Conservation (phyloP, 2,113 vertebrate genomes). For the Elaphurus davidianus region DNA sequence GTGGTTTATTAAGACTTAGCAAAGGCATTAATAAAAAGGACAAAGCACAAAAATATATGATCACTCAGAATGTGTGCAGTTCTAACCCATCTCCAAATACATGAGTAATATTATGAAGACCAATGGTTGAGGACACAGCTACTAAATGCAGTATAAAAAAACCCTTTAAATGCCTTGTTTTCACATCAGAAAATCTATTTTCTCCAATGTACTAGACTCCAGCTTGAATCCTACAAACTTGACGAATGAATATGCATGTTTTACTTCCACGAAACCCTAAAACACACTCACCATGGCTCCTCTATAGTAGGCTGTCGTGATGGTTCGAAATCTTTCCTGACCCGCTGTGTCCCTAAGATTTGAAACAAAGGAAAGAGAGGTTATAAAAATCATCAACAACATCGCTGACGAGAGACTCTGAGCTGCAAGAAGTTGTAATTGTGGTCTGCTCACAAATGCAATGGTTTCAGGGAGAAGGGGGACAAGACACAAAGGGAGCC, state of each 20-base stretch:
- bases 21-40: not conserved
- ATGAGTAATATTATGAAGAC: conserved; percentile 18
- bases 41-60: not conserved
- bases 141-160: not conserved
- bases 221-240: not conserved
- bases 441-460: not conserved
- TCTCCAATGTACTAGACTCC: not conserved
- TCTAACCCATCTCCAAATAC: not conserved
- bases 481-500: not conserved
- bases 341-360: conserved; percentile 91
- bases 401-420: not conserved
- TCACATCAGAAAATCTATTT: not conserved
- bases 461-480: not conserved
- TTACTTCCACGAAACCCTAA: not conserved
- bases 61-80: not conserved
- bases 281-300: conserved; percentile 91
- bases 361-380: conserved; percentile 45
- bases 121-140: not conserved
- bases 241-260: conserved; percentile 38
- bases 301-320: conserved; percentile 94
- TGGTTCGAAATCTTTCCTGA: conserved; percentile 94
- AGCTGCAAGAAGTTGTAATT: not conserved
- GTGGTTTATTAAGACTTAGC: not conserved
- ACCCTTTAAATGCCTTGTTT: conserved; percentile 16
- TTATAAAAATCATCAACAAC: conserved; percentile 24